These are phyloP conservation scores for Andrena fulva DNA, from an alignment of 2,888 invertebrate species.

Conservation along the genomic window DNA sequence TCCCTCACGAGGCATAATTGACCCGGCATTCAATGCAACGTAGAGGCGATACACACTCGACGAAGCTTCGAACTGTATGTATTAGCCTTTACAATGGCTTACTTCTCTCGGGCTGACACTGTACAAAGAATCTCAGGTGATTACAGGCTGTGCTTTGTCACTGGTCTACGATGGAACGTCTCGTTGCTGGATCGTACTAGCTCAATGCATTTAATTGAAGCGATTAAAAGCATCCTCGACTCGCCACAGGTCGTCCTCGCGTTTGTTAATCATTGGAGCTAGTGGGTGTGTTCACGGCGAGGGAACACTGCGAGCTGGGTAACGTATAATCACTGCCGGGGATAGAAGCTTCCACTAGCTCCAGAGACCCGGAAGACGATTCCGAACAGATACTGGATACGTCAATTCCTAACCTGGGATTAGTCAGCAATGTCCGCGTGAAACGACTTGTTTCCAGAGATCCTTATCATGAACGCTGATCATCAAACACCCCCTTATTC, in stretches of 20 bases:
- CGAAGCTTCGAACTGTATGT: not conserved
- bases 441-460: constrained; percentile 12
- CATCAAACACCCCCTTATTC: not conserved
- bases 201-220: constrained; percentile 68
- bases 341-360: constrained; percentile 21
- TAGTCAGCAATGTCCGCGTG: constrained; percentile 11
- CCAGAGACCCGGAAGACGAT: constrained; percentile 58
- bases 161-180: constrained; percentile 31
- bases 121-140: constrained; percentile 19
- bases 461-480: not conserved
- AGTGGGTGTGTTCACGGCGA: constrained; percentile 42
- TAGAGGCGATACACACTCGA: no score
- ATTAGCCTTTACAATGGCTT: not conserved
- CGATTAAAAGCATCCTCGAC: constrained; percentile 73
- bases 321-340: constrained; percentile 47
- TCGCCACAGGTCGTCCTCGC: constrained; percentile 53
- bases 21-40: constrained; percentile 27
- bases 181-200: constrained; percentile 38
- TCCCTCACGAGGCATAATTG: constrained; percentile 23
- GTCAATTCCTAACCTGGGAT: constrained; percentile 32
- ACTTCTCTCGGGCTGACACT: not conserved
- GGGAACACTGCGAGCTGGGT: not conserved
- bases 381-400: constrained; percentile 25
- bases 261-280: constrained; percentile 67
- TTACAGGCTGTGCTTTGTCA: constrained; percentile 42